Evolutionary conservation across 2,797 vertebrate species (phyloP), one percentile per base, ranked within the genome.

Genomic region (Ctenochaetus hawaiiensis): DNA sequence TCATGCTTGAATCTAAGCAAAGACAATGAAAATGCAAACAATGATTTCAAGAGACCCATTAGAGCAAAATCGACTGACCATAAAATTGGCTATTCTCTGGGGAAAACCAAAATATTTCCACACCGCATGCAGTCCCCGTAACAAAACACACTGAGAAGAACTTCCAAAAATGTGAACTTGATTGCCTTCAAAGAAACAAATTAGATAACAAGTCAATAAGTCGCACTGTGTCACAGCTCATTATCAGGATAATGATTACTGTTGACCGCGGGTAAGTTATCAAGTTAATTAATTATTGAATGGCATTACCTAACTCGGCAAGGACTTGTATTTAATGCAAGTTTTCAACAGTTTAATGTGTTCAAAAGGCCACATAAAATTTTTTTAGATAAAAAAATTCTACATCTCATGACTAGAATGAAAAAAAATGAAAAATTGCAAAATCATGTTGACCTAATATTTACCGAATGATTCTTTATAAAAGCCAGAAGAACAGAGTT

Each of bases 231-330:
- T 64, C 68, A 61, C 64, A 61, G 57, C 52, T 86, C 63, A 43
- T 86, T 67, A 62, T 39, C 12, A 47, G 52, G 5, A 22, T 63
- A 66, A 53, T 26, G 66, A 73, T 78, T 23, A 54, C 72, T 67
- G 39, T 44, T 13, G 49, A 39, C 62, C 49, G 58, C 22, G 57
- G 53, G 30, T 56, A 78, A 88, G 82, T 88, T 78, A 53, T 5
- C 66, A 60, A 74, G 70, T 81, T 84, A 64, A 90, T 92, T 84
- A 78, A 91, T 89, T 84, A 90, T 89, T 92, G 64, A 73, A 88
- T 69, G 54, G 8, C 7, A 1, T 75, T 57, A 8, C 37, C 26
- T 10, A 57, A 75, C 75, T 75, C 75, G 0, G 22, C 30, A 6
- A 9, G 51, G 65, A 51, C 8, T 48, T 7, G 56, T 4, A 60